Conservation (phyloP, 2,888 invertebrate genomes). For the Epinotia demarniana region DNA sequence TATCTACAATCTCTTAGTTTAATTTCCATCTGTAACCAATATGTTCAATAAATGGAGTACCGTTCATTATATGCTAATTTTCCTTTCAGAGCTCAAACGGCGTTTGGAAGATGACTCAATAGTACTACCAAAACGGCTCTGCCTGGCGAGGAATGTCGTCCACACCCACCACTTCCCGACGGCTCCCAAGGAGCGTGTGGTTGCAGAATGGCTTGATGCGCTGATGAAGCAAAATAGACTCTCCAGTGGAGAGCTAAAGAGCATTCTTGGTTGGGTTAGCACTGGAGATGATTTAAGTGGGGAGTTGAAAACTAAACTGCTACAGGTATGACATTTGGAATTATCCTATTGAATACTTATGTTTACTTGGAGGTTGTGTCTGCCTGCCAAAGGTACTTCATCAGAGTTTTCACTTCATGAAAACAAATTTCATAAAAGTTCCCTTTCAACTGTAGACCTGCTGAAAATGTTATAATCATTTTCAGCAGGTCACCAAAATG, state of each 20-base stretch:
- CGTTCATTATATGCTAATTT: neutral
- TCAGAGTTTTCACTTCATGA: no score
- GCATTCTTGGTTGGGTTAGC: slow-evolving; percentile 67
- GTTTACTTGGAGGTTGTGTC: no score
- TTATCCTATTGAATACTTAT: no score
- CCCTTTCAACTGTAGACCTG: no score
- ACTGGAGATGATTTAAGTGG: slow-evolving; percentile 66
- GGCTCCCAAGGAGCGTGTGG: slow-evolving; percentile 78
- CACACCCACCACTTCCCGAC: slow-evolving; percentile 77
- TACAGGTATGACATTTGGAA: slow-evolving; percentile 62
- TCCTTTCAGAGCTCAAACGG: slow-evolving; percentile 76
- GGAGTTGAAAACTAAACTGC: slow-evolving; percentile 69
- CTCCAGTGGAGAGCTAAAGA: slow-evolving; percentile 62
- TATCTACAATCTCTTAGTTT: no score
- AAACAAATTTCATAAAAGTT: no score
- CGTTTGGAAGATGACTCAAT: slow-evolving; percentile 71
- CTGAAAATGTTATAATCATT: no score
- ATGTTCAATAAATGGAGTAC: no score
- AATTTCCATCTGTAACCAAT: no score
- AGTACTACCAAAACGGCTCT: slow-evolving; percentile 79
- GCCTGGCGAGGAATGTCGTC: slow-evolving; percentile 82
- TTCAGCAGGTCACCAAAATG: no score
- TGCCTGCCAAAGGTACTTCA: no score
- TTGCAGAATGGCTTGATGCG: slow-evolving; percentile 78
- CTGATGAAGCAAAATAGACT: slow-evolving; percentile 63